Conservation (phyloP, 2,797 vertebrate species). For the Enteromius radiatus region DNA sequence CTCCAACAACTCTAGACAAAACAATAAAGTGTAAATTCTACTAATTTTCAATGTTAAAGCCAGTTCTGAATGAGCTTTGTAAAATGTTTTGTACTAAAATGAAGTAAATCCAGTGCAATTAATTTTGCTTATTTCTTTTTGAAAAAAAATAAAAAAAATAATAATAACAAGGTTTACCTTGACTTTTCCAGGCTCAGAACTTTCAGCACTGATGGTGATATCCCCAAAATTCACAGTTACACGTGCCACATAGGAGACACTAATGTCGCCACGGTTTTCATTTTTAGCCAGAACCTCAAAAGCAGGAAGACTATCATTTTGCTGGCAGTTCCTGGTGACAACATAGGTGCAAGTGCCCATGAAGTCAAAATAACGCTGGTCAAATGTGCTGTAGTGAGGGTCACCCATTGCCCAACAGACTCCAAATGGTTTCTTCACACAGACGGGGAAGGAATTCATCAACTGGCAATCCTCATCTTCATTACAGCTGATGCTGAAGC, state of each 20-base stretch:
- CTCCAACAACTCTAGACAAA: too few species aligned
- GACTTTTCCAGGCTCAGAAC: conserved; percentile 72
- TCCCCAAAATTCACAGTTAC: conserved; percentile 68
- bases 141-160: not conserved
- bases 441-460: conserved; percentile 44
- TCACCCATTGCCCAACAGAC: conserved; percentile 77
- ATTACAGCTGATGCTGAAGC: conserved; percentile 60
- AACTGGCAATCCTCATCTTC: conserved; percentile 43
- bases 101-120: not conserved
- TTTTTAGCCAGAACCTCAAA: conserved; percentile 77
- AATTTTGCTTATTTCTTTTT: not conserved
- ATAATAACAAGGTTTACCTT: conserved; percentile 65
- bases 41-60: too few species aligned
- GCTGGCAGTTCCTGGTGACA: conserved; percentile 72
- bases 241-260: conserved; percentile 68
- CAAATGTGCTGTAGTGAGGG: conserved; percentile 78
- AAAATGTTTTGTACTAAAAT: not conserved
- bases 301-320: conserved; percentile 59
- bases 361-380: conserved; percentile 71
- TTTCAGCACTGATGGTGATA: conserved; percentile 66
- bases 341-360: conserved; percentile 78
- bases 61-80: not conserved
- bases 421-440: conserved; percentile 61
- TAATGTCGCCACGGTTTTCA: conserved; percentile 69
- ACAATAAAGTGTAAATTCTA: too few species aligned